Evolutionary conservation across 1,140 invertebrate genomes (phyloP).

Genomic region (Drosophila carrolli): DNA sequence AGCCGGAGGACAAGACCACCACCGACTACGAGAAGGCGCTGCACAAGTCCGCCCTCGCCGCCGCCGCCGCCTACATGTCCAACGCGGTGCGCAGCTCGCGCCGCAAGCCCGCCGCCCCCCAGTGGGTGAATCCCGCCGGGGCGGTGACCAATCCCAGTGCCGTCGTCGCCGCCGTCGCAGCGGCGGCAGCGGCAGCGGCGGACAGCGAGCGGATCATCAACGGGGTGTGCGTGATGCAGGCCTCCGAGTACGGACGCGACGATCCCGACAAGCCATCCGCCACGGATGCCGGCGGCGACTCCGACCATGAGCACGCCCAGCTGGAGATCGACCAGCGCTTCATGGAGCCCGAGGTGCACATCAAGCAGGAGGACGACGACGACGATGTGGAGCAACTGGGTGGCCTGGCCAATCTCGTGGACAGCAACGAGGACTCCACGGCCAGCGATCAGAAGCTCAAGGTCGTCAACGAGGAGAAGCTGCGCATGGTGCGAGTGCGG

Average conservation of each 20-base stretch:
- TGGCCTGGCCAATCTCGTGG: no score
- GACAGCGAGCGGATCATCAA: conserved; percentile 94
- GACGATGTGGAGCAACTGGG: conserved; percentile 47
- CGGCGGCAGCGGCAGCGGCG: conserved; percentile 40
- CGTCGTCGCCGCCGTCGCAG: conserved; percentile 27
- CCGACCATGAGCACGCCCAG: conserved; percentile 79
- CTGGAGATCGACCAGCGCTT: conserved; percentile 71
- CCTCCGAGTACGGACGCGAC: conserved; percentile 90
- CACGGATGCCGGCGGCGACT: conserved; percentile 85
- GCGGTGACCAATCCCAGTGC: conserved; percentile 76
- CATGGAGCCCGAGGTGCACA: conserved; percentile 79
- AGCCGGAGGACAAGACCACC: conserved; percentile 85
- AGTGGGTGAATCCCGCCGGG: conserved; percentile 95
- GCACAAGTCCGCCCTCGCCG: conserved; percentile 78
- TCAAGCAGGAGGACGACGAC: conserved; percentile 80
- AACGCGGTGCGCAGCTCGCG: conserved; percentile 85
- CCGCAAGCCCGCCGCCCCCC: conserved; percentile 96
- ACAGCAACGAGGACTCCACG: conserved; percentile 7
- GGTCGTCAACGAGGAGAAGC: conserved; percentile 76
- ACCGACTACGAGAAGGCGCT: conserved; percentile 84
- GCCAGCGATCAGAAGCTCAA: conserved; percentile 58
- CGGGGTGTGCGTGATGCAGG: conserved; percentile 95
- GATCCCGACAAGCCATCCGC: conserved; percentile 87
- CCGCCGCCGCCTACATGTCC: conserved; percentile 69
- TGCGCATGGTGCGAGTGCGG: conserved; percentile 74